These are phyloP conservation scores for Coleophora deauratella DNA, from an alignment of 2,888 invertebrate species.

Conservation along the genomic window DNA sequence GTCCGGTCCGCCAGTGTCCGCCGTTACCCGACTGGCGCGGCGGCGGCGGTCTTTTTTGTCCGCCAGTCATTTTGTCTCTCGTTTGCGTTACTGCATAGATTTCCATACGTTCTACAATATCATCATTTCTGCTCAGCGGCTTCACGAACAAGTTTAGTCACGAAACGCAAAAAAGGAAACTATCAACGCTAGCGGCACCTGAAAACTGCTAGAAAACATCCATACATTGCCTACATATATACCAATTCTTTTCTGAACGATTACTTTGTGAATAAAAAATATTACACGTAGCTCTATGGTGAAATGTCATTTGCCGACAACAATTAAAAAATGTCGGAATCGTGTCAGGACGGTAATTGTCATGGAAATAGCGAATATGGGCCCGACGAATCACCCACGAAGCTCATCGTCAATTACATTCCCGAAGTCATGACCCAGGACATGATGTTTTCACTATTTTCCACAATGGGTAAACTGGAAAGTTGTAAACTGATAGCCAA, in stretches of 20 bases:
- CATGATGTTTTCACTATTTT: slow-evolving; percentile 73
- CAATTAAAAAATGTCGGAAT: slow-evolving; percentile 76
- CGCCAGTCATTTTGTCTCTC: too few relatives aligned
- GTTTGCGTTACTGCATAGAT: too few relatives aligned
- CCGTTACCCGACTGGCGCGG: too few relatives aligned
- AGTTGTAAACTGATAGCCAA: slow-evolving; percentile 74
- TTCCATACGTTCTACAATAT: too few relatives aligned
- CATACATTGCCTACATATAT: too few relatives aligned
- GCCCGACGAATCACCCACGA: slow-evolving; percentile 72
- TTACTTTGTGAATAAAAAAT: slow-evolving; percentile 15
- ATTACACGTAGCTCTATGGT: slow-evolving; percentile 37
- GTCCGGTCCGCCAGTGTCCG: too few relatives aligned
- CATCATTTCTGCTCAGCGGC: too few relatives aligned
- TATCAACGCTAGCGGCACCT: too few relatives aligned
- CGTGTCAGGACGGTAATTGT: slow-evolving; percentile 76
- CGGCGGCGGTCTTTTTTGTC: too few relatives aligned
- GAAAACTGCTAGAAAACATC: too few relatives aligned
- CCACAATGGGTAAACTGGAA: slow-evolving; percentile 73
- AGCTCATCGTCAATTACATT: slow-evolving; percentile 75
- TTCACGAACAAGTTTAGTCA: too few relatives aligned
- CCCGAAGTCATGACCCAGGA: slow-evolving; percentile 75
- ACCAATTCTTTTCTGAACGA: slow-evolving; percentile 40
- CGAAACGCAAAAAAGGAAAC: too few relatives aligned
- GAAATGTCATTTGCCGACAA: slow-evolving; percentile 73
- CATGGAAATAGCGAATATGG: slow-evolving; percentile 72